phyloP scores from a whole-genome alignment of 2,113 vertebrate genomes.

The Ceyx margarethae region DNA sequence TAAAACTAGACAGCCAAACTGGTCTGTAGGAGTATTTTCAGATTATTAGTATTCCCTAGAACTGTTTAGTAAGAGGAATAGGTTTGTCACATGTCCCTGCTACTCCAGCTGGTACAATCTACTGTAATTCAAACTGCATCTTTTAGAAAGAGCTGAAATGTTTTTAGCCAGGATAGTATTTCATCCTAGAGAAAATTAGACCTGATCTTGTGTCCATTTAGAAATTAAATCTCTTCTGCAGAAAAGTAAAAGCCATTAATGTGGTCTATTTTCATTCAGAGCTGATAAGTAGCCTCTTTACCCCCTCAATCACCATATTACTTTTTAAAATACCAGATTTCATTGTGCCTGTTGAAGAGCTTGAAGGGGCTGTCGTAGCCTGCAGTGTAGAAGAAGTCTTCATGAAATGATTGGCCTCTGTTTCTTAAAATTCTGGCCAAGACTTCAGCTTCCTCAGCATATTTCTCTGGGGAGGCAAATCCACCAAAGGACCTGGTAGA shows the following conservation, averaged over 20 bases:
- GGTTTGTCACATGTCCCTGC: not conserved
- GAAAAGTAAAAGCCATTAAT: conserved; percentile 4
- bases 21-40: not conserved
- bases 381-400: conserved; percentile 77
- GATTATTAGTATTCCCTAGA: not conserved
- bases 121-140: not conserved
- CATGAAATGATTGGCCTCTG: conserved; percentile 70
- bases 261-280: not conserved
- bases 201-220: not conserved
- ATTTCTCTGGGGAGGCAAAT: conserved; percentile 79
- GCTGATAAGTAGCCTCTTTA: conserved; percentile 1
- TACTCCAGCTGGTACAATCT: not conserved
- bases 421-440: conserved; percentile 76
- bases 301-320: not conserved
- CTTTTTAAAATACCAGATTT: conserved; percentile 83
- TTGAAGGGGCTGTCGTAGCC: conserved; percentile 88
- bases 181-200: not conserved
- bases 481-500: conserved; percentile 77
- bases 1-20: not conserved
- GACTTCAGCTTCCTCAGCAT: conserved; percentile 74
- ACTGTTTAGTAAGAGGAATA: not conserved
- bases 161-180: not conserved
- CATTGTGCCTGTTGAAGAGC: conserved; percentile 83
- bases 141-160: not conserved
- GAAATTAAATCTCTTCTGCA: not conserved